A percentile compares a stretch with the other conserved stretches of the same genome.
Conservation (phyloP, 1,140 invertebrate genomes). For the Drosophila aff. region DNA sequence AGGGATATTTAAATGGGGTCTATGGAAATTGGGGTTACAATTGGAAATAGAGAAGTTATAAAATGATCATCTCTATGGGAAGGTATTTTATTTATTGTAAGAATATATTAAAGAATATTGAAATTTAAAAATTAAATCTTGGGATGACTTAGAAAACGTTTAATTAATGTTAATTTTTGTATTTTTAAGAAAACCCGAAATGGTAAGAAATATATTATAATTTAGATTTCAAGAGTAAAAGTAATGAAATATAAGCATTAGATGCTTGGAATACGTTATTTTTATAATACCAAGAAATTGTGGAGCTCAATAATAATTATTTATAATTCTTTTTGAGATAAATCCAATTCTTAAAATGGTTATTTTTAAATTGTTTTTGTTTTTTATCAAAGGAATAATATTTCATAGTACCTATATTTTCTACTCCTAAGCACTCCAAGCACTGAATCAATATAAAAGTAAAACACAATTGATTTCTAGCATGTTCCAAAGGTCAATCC, state of each 20-base stretch:
- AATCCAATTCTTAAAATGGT: not conserved
- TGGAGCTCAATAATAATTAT: not conserved
- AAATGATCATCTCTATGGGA: not conserved
- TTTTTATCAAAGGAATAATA: not conserved
- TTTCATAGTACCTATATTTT: too few relatives aligned
- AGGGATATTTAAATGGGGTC: constrained; percentile 25
- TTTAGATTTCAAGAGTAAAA: not conserved
- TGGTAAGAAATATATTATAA: too few relatives aligned
- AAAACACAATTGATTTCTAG: not conserved
- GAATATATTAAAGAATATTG: not conserved
- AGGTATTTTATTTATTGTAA: not conserved
- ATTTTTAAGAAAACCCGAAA: not conserved
- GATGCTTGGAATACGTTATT: not conserved
- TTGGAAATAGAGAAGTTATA: too few relatives aligned
- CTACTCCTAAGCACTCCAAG: not conserved
- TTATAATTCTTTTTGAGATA: not conserved
- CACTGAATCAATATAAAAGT: not conserved
- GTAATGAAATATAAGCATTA: not conserved
- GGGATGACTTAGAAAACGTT: too few relatives aligned
- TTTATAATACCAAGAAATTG: not conserved
- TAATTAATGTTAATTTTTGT: too few relatives aligned
- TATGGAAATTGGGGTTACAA: not conserved
- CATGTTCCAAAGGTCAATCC: not conserved
- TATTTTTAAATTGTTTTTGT: not conserved
- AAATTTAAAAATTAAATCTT: not conserved